These are phyloP conservation scores for Meandrina meandrites DNA, from an alignment of 92 coral and sea anemone species.

Conservation along the genomic window DNA sequence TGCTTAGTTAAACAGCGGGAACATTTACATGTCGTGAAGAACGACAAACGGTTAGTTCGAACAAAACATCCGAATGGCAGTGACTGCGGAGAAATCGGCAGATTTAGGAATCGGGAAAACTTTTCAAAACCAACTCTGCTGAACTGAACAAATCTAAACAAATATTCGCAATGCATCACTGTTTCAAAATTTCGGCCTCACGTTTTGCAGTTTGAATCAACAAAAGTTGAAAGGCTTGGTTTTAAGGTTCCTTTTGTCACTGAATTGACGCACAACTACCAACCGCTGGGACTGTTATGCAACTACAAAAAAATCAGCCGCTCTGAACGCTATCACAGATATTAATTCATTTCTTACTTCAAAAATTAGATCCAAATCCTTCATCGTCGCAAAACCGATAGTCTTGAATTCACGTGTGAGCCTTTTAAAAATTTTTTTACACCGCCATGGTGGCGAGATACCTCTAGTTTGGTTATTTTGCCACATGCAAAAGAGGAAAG, in stretches of 20 bases:
- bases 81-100: neutral
- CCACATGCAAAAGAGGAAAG: slow-evolving; percentile 8
- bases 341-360: neutral
- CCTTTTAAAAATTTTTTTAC: too few species aligned
- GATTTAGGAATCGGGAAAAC: neutral
- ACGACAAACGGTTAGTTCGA: too few species aligned
- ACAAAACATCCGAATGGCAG: neutral
- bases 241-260: neutral
- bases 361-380: neutral
- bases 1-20: too few species aligned
- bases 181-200: neutral
- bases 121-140: neutral
- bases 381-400: too few species aligned
- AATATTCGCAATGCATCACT: neutral
- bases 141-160: too few species aligned
- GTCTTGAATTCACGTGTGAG: too few species aligned
- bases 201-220: neutral
- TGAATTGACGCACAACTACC: neutral
- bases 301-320: neutral
- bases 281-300: neutral
- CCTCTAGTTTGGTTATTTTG: neutral
- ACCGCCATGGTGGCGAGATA: neutral
- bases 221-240: too few species aligned
- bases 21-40: too few species aligned
- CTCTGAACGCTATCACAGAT: neutral